A percentile compares a stretch with the other conserved stretches of the same genome.
Evolutionary conservation across 2,113 vertebrate species (phyloP).

Genomic region (Tragelaphus imberbis): DNA sequence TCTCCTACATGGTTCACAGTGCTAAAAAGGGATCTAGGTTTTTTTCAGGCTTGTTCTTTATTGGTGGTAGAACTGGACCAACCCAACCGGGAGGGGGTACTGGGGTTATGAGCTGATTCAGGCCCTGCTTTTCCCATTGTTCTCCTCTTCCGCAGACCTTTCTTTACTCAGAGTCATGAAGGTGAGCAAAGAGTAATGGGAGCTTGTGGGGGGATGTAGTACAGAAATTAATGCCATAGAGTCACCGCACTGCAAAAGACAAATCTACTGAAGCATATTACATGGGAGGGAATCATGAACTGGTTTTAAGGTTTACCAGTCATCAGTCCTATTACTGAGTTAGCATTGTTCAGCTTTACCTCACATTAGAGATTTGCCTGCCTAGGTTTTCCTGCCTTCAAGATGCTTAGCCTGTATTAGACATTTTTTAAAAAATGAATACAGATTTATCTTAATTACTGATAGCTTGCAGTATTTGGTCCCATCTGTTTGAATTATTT

Average conservation of each 20-base stretch:
- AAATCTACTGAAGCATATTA: neutral
- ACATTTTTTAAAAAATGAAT: neutral
- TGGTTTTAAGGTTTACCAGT: neutral
- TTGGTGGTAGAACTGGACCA: neutral
- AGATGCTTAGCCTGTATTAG: neutral
- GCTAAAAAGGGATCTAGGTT: constrained; percentile 30
- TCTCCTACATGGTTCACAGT: constrained; percentile 32
- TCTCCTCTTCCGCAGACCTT: neutral
- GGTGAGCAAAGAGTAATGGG: neutral
- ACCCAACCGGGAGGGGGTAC: neutral
- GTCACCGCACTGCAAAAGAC: neutral
- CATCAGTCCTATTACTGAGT: neutral
- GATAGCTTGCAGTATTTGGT: neutral
- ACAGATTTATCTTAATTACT: neutral
- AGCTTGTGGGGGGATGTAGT: neutral
- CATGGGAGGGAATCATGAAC: neutral
- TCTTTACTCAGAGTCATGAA: neutral
- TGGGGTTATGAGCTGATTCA: neutral
- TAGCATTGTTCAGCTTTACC: neutral
- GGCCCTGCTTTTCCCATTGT: neutral
- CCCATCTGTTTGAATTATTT: neutral
- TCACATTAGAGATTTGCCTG: neutral
- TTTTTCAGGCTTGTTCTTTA: constrained; percentile 30
- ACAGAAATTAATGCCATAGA: neutral
- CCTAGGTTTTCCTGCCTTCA: neutral